Conservation (phyloP, 2,888 invertebrate species). For the Cerastis rubricosa region DNA sequence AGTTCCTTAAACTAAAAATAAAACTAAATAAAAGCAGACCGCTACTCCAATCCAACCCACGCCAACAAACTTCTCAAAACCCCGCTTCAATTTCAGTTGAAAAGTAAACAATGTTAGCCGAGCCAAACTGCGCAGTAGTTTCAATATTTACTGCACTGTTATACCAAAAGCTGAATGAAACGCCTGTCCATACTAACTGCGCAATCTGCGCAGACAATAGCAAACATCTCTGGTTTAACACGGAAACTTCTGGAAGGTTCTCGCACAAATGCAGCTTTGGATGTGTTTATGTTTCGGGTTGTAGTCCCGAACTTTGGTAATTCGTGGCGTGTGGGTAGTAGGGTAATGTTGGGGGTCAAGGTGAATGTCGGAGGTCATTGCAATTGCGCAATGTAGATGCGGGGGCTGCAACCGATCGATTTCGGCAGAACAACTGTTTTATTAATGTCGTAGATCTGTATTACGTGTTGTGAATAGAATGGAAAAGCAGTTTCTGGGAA, state of each 20-base stretch:
- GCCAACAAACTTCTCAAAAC: slow-evolving; percentile 4
- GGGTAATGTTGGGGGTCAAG: slow-evolving; percentile 71
- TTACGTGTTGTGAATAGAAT: slow-evolving; percentile 35
- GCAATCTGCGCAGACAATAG: slow-evolving; percentile 3
- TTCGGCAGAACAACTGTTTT: slow-evolving; percentile 42
- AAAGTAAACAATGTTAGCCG: slow-evolving; percentile 23
- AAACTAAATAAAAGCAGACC: neutral
- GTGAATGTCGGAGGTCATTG: slow-evolving; percentile 77
- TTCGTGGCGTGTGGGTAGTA: slow-evolving; percentile 69
- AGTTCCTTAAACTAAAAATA: neutral
- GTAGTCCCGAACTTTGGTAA: slow-evolving; percentile 75
- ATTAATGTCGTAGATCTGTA: slow-evolving; percentile 40
- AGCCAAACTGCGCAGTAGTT: slow-evolving; percentile 20
- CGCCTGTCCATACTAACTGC: slow-evolving; percentile 25
- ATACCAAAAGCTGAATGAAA: slow-evolving; percentile 54
- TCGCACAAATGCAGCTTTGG: slow-evolving; percentile 25
- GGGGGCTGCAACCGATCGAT: slow-evolving; percentile 66
- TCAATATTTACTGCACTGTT: slow-evolving; percentile 48
- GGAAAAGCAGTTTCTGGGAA: neutral
- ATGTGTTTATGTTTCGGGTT: slow-evolving; percentile 30
- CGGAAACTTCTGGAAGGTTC: slow-evolving; percentile 6
- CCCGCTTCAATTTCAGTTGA: slow-evolving; percentile 26
- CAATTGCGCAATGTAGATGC: slow-evolving; percentile 75
- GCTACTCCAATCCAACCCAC: neutral
- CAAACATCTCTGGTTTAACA: slow-evolving; percentile 43